These are phyloP conservation scores for Platynereis dumerilii DNA, from an alignment of 2,888 invertebrate genomes.

Conservation along the genomic window DNA sequence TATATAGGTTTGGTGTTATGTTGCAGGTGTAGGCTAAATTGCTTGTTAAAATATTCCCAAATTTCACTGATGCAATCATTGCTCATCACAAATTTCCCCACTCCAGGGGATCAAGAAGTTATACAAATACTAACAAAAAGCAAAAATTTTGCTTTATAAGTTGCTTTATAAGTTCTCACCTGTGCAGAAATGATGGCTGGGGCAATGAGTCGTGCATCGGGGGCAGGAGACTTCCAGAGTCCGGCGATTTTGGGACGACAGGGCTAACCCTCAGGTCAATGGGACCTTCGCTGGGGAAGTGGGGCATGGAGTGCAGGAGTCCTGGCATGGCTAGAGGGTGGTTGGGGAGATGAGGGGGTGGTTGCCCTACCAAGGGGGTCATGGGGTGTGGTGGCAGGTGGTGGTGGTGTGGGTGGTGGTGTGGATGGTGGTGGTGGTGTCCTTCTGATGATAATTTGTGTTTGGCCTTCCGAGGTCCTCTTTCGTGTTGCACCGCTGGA, in stretches of 20 bases:
- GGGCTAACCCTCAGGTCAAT: conserved; percentile 42
- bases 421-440: neutral
- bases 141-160: no score
- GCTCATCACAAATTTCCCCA: no score
- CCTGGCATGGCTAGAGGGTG: conserved; percentile 1
- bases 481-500: conserved; percentile 94
- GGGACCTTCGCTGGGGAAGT: conserved; percentile 36
- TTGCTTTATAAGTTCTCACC: no score
- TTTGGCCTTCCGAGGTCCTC: conserved; percentile 94
- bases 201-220: conserved; percentile 16
- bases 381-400: conserved; percentile 1
- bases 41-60: no score
- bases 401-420: conserved; percentile 8
- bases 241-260: conserved; percentile 30
- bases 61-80: no score
- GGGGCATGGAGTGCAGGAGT: conserved; percentile 5
- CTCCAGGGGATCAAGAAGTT: no score
- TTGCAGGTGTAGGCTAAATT: no score
- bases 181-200: conserved; percentile 25
- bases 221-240: conserved; percentile 18
- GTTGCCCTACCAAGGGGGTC: neutral
- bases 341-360: neutral
- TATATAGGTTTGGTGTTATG: no score
- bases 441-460: conserved; percentile 8
- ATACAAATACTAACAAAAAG: no score